Evolutionary conservation across 2,797 vertebrate species (phyloP).

Genomic region (Alfaro cultratus): DNA sequence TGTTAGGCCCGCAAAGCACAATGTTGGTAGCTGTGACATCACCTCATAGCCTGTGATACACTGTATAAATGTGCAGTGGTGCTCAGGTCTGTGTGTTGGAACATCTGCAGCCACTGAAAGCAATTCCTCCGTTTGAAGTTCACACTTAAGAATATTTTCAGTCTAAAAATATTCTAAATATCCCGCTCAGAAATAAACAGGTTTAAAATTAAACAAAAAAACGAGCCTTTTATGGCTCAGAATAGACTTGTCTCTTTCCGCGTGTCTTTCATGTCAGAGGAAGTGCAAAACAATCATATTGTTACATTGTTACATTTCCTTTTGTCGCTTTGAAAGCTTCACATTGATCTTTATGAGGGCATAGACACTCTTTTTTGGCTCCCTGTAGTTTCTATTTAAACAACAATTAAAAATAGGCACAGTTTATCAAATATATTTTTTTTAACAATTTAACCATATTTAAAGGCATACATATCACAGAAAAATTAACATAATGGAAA

Average conservation of each 20-base stretch:
- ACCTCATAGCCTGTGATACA: slow-evolving; percentile 24
- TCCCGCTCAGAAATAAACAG: slow-evolving; percentile 79
- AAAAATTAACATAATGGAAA: background rate
- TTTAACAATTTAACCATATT: slow-evolving; percentile 14
- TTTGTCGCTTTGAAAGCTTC: slow-evolving; percentile 78
- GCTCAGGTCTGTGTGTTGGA: slow-evolving; percentile 25
- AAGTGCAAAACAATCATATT: slow-evolving; percentile 86
- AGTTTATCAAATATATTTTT: slow-evolving; percentile 13
- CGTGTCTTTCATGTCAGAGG: slow-evolving; percentile 84
- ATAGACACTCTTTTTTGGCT: slow-evolving; percentile 54
- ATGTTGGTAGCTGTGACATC: slow-evolving; percentile 70
- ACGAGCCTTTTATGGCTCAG: slow-evolving; percentile 79
- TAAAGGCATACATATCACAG: background rate
- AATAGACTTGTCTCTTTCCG: slow-evolving; percentile 77
- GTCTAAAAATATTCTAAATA: slow-evolving; percentile 81
- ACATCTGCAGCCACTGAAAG: slow-evolving; percentile 47
- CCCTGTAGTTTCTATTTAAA: slow-evolving; percentile 49
- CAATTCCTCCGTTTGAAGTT: slow-evolving; percentile 57
- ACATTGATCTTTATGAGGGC: slow-evolving; percentile 83
- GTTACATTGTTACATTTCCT: slow-evolving; percentile 89
- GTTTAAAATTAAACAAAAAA: slow-evolving; percentile 77
- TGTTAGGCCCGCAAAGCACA: slow-evolving; percentile 54
- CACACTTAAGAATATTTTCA: slow-evolving; percentile 63
- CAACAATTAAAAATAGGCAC: slow-evolving; percentile 49
- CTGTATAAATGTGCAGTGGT: slow-evolving; percentile 19